Conservation (phyloP, 1,140 invertebrate species). For the Brachionus rubens region DNA sequence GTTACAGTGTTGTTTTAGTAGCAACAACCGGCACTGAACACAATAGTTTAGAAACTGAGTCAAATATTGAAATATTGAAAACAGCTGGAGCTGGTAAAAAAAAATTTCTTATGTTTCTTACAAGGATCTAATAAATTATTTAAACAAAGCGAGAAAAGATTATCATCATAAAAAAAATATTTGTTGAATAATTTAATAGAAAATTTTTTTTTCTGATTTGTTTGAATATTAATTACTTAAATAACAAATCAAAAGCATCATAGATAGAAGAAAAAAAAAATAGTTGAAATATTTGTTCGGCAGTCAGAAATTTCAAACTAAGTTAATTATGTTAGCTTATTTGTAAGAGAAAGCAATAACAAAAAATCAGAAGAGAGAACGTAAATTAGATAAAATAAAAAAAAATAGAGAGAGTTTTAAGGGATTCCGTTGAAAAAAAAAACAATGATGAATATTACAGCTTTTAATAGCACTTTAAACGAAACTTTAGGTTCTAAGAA, state of each 20-base stretch:
- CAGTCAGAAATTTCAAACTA: neutral
- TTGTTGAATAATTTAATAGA: slow-evolving; percentile 28
- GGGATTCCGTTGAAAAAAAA: neutral
- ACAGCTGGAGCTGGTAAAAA: slow-evolving; percentile 41
- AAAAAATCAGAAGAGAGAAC: neutral
- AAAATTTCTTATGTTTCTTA: no score
- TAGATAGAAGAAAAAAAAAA: no score
- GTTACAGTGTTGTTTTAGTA: slow-evolving; percentile 19
- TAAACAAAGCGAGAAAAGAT: no score
- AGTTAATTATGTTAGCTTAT: slow-evolving; percentile 44
- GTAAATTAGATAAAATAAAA: neutral
- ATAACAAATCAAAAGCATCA: slow-evolving; percentile 40
- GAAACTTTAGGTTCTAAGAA: neutral
- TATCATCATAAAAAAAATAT: neutral
- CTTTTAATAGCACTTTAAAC: no score
- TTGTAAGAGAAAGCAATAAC: neutral
- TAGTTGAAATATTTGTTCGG: slow-evolving; percentile 11
- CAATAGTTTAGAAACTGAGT: slow-evolving; percentile 34
- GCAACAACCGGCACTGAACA: slow-evolving; percentile 36
- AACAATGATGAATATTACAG: neutral
- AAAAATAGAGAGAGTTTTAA: neutral
- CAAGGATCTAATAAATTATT: no score
- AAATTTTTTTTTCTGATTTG: slow-evolving; percentile 4
- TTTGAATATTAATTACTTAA: slow-evolving; percentile 36
- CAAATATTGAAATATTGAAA: slow-evolving; percentile 22